A percentile compares a stretch with the other conserved stretches of the same genome.
Conservation (phyloP, 2,888 invertebrate species). For the Portevinia maculata region DNA sequence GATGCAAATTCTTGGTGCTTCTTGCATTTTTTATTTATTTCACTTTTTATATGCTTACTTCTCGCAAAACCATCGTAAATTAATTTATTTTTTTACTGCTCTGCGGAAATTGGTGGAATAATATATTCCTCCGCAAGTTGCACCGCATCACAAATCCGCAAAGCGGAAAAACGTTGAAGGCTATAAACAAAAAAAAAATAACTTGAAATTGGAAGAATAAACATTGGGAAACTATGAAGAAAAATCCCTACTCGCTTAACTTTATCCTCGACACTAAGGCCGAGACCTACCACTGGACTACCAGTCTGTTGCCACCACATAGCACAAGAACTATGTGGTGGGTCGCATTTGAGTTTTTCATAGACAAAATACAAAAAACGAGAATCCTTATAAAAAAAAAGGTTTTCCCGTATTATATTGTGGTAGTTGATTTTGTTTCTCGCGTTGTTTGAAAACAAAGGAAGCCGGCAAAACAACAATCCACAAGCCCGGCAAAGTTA, state of each 20-base stretch:
- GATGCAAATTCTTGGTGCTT: conserved; percentile 56
- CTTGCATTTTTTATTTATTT: conserved; percentile 69
- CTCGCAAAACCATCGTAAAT: conserved; percentile 61
- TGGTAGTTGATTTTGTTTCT: conserved; percentile 40
- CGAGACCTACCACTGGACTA: conserved; percentile 33
- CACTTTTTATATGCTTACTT: conserved; percentile 46
- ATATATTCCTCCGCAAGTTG: conserved; percentile 64
- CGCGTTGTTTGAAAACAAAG: conserved; percentile 23
- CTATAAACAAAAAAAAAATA: conserved; percentile 48
- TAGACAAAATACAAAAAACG: neutral
- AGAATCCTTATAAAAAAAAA: conserved; percentile 2
- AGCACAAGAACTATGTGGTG: conserved; percentile 11
- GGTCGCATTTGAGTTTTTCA: conserved; percentile 13
- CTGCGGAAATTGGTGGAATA: conserved; percentile 73
- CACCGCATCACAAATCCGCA: conserved; percentile 71
- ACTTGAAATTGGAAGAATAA: conserved; percentile 31
- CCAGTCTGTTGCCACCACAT: conserved; percentile 15
- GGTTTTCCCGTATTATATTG: conserved; percentile 20
- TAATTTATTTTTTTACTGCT: conserved; percentile 73
- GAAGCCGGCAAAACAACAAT: conserved; percentile 16
- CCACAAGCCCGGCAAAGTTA: conserved; percentile 32
- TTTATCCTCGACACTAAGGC: conserved; percentile 38
- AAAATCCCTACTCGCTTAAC: conserved; percentile 40
- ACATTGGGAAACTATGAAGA: conserved; percentile 57
- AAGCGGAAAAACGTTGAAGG: conserved; percentile 64